These are phyloP conservation scores for Drosophila maculinotata DNA, from an alignment of 2,888 invertebrate species.

Conservation along the genomic window DNA sequence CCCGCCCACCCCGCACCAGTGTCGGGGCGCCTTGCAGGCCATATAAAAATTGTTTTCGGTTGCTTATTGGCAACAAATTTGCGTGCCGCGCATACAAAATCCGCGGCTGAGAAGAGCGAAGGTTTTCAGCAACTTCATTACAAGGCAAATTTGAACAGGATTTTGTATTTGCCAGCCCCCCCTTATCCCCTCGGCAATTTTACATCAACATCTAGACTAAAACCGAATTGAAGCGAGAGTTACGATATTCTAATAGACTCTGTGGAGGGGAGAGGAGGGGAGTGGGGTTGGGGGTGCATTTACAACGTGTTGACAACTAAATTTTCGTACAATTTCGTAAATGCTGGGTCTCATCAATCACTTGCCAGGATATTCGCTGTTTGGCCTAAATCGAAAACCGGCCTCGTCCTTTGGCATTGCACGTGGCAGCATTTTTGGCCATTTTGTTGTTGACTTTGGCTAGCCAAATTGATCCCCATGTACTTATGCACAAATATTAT, in stretches of 20 bases:
- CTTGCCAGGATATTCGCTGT: slow-evolving; percentile 40
- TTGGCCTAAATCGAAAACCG: slow-evolving; percentile 52
- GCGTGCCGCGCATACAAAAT: slow-evolving; percentile 69
- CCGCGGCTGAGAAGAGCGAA: background rate
- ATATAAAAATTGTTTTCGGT: slow-evolving; percentile 77
- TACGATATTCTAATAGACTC: slow-evolving; percentile 44
- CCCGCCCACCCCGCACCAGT: background rate
- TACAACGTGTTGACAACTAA: slow-evolving; percentile 65
- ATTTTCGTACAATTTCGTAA: slow-evolving; percentile 37
- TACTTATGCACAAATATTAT: slow-evolving; percentile 44
- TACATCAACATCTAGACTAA: slow-evolving; percentile 7
- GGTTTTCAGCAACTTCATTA: slow-evolving; percentile 63
- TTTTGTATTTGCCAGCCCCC: slow-evolving; percentile 19
- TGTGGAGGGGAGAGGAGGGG: background rate
- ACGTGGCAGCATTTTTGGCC: slow-evolving; percentile 67
- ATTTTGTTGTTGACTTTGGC: slow-evolving; percentile 59
- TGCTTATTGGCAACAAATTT: slow-evolving; percentile 79
- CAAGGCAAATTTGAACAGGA: slow-evolving; percentile 42
- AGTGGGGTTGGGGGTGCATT: slow-evolving; percentile 1
- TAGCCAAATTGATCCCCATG: slow-evolving; percentile 26
- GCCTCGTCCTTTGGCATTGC: slow-evolving; percentile 36
- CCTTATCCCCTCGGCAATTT: slow-evolving; percentile 17
- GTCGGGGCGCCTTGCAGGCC: slow-evolving; percentile 18
- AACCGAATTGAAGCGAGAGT: background rate
- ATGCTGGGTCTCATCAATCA: slow-evolving; percentile 55